Percentiles rank a stretch among this genome's conserved stretches.
Conservation (phyloP, 1,140 invertebrate genomes). For the Trypoxylus dichotomus region DNA sequence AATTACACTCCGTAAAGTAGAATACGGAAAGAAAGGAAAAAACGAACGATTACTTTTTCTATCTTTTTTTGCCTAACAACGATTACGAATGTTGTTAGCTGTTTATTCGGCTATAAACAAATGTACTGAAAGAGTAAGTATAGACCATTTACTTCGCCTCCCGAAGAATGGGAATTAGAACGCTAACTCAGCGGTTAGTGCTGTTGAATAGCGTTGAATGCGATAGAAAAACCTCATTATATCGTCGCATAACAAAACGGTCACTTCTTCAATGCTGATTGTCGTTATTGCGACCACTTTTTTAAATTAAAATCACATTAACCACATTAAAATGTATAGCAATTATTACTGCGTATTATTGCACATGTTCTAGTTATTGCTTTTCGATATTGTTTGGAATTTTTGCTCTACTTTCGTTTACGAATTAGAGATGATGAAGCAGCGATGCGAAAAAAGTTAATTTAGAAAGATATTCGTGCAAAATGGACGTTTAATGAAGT, state of each 20-base stretch:
- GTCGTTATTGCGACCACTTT: background rate
- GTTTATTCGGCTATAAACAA: background rate
- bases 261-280: background rate
- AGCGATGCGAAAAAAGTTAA: too few species aligned
- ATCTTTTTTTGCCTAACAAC: background rate
- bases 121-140: background rate
- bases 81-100: background rate
- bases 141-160: background rate
- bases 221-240: background rate
- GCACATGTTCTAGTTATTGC: background rate
- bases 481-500: too few species aligned
- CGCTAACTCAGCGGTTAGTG: background rate
- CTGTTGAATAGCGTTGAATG: background rate
- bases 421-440: background rate
- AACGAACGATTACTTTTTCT: background rate
- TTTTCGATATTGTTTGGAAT: background rate
- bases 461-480: too few species aligned
- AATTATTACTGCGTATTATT: background rate
- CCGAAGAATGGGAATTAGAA: background rate
- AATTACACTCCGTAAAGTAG: background rate
- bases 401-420: background rate
- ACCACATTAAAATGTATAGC: background rate
- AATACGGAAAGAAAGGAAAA: background rate
- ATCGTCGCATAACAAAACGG: background rate
- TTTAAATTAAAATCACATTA: slow-evolving; percentile 6